Percentiles rank a stretch among this genome's conserved stretches.
These are phyloP conservation scores for Bursaphelenchus mucronatus DNA, from an alignment of 1,140 invertebrate genomes.

Conservation along the genomic window DNA sequence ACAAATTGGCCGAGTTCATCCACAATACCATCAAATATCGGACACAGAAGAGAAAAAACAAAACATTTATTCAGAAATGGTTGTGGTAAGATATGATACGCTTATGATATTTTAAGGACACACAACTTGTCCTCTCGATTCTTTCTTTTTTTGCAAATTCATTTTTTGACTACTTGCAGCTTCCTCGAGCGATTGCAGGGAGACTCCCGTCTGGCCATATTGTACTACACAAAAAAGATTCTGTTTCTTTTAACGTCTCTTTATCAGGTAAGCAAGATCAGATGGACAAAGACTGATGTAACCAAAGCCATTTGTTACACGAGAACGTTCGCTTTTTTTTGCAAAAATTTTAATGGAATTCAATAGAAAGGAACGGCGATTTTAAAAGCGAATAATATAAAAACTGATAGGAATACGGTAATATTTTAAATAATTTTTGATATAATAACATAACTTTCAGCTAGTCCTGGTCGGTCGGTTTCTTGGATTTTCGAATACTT, in stretches of 20 bases:
- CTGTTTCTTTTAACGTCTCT: slow-evolving; percentile 32
- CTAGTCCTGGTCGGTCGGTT: slow-evolving; percentile 29
- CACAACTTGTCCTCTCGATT: too few relatives aligned
- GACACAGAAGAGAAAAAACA: slow-evolving; percentile 18
- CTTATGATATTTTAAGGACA: too few relatives aligned
- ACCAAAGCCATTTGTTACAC: slow-evolving; percentile 1
- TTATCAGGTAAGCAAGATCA: slow-evolving; percentile 29
- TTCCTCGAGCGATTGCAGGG: slow-evolving; percentile 10
- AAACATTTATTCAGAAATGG: slow-evolving; percentile 2
- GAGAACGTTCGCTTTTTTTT: background rate
- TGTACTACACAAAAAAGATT: slow-evolving; percentile 36
- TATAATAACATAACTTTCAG: slow-evolving; percentile 8
- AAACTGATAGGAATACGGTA: too few relatives aligned
- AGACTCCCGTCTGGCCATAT: slow-evolving; percentile 24
- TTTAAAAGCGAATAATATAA: too few relatives aligned
- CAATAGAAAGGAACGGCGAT: too few relatives aligned
- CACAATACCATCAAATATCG: slow-evolving; percentile 12
- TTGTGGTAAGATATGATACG: background rate
- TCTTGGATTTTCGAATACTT: slow-evolving; percentile 24
- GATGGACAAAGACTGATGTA: background rate
- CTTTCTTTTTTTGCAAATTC: too few relatives aligned
- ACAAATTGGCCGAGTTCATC: slow-evolving; percentile 21
- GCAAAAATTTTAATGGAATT: background rate
- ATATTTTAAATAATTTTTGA: background rate
- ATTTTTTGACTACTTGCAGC: slow-evolving; percentile 21